Percentiles rank a stretch among this genome's conserved stretches.
These are phyloP conservation scores for Larimichthys polyactis DNA, from an alignment of 2,113 vertebrate genomes.

Conservation along the genomic window DNA sequence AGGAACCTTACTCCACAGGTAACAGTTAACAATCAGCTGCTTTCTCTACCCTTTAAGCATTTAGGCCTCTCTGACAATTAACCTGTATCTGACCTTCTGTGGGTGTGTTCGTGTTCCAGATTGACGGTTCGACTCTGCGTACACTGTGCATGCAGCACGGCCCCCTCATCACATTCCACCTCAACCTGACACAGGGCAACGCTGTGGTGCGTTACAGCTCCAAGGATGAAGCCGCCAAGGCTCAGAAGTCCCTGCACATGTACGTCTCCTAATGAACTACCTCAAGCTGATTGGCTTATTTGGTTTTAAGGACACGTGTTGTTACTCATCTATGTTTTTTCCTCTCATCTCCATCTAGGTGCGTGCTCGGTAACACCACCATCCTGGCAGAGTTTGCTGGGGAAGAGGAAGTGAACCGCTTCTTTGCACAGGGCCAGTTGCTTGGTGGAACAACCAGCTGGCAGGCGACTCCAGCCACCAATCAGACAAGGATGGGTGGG, in stretches of 20 bases:
- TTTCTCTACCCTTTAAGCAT: neutral
- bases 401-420: conserved; percentile 96
- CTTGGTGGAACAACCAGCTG: conserved; percentile 94
- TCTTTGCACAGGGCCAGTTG: conserved; percentile 95
- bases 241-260: conserved; percentile 99
- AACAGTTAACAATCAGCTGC: conserved; percentile 24
- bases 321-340: neutral
- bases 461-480: conserved; percentile 91
- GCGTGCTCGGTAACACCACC: conserved; percentile 96
- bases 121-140: conserved; percentile 95
- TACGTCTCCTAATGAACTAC: conserved; percentile 63
- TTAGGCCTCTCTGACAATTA: neutral
- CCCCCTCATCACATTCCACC: conserved; percentile 97
- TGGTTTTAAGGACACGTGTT: neutral
- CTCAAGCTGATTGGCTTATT: neutral
- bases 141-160: conserved; percentile 97
- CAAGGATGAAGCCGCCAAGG: conserved; percentile 96
- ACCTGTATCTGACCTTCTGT: neutral
- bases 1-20: conserved; percentile 99
- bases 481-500: conserved; percentile 90
- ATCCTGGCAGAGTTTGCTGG: conserved; percentile 97
- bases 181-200: conserved; percentile 97
- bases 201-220: conserved; percentile 98
- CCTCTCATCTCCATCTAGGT: conserved; percentile 80
- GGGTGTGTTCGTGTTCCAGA: conserved; percentile 78